These are phyloP conservation scores for Cheilosia variabilis DNA, from an alignment of 2,888 invertebrate species.

Conservation along the genomic window DNA sequence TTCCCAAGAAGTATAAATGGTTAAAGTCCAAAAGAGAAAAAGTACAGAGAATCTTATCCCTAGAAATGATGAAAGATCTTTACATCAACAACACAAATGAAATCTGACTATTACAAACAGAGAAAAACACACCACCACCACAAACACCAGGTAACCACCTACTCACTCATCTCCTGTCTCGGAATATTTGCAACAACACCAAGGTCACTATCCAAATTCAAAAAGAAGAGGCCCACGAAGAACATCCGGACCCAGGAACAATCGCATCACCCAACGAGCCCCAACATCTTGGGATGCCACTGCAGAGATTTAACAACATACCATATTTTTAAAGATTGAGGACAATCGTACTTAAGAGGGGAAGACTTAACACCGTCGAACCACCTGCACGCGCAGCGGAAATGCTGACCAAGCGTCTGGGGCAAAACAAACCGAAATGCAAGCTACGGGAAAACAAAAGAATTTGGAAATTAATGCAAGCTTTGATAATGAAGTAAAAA, in stretches of 20 bases:
- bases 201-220: slow-evolving; percentile 18
- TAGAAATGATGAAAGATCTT: slow-evolving; percentile 42
- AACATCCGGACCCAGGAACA: slow-evolving; percentile 2
- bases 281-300: no score
- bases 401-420: slow-evolving; percentile 5
- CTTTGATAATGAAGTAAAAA: no score
- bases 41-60: slow-evolving; percentile 41
- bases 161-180: slow-evolving; percentile 15
- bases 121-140: slow-evolving; percentile 28
- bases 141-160: slow-evolving; percentile 19
- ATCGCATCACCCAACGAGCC: slow-evolving; percentile 12
- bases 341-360: not conserved
- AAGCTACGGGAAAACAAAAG: no score
- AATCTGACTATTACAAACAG: slow-evolving; percentile 27
- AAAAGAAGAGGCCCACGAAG: slow-evolving; percentile 10
- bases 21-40: slow-evolving; percentile 32
- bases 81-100: slow-evolving; percentile 44
- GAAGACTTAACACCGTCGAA: not conserved
- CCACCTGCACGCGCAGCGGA: not conserved
- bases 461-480: no score
- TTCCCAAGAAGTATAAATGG: slow-evolving; percentile 37
- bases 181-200: slow-evolving; percentile 7
- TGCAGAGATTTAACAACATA: slow-evolving; percentile 1
- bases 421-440: no score
- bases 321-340: slow-evolving; percentile 13